Percentiles rank a stretch among this genome's conserved stretches.
Conservation (phyloP, 2,797 vertebrate genomes). For the Megalops cyprinoides region DNA sequence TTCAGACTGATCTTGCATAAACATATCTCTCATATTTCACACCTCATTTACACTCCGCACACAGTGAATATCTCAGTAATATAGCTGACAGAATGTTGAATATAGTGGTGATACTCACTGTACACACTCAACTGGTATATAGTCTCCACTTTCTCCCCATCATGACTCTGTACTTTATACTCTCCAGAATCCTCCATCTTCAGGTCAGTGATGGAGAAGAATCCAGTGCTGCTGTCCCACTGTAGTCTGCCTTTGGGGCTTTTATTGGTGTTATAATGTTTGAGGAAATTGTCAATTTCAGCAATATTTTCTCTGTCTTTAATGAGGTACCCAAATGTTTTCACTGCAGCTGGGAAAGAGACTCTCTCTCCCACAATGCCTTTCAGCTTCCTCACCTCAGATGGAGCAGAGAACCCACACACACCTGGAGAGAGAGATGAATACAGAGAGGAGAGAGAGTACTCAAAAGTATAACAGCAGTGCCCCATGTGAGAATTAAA, state of each 20-base stretch:
- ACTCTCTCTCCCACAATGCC: background rate
- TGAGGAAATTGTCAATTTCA: background rate
- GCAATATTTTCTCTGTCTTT: background rate
- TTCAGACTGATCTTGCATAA: too few relatives aligned
- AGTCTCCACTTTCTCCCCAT: background rate
- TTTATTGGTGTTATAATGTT: too few relatives aligned
- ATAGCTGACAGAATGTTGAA: background rate
- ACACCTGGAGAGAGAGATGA: background rate
- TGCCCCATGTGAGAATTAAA: too few relatives aligned
- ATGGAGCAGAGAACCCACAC: background rate
- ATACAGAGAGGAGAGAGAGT: too few relatives aligned
- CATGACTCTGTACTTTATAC: constrained; percentile 21
- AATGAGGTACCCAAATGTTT: background rate
- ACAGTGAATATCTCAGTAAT: background rate
- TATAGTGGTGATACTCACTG: constrained; percentile 21
- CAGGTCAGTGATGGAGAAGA: constrained; percentile 33
- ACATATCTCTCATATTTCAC: background rate
- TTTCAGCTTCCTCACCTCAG: background rate
- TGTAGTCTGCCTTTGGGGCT: constrained; percentile 30
- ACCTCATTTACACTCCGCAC: background rate
- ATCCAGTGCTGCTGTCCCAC: constrained; percentile 30
- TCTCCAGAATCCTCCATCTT: constrained; percentile 9
- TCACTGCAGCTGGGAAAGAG: background rate
- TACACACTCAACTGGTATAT: constrained; percentile 32
- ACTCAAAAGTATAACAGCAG: too few relatives aligned